Evolutionary conservation across 2,797 vertebrate genomes (phyloP), one percentile per base, ranked within the genome.

Genomic region (Pachyuromys duprasi): DNA sequence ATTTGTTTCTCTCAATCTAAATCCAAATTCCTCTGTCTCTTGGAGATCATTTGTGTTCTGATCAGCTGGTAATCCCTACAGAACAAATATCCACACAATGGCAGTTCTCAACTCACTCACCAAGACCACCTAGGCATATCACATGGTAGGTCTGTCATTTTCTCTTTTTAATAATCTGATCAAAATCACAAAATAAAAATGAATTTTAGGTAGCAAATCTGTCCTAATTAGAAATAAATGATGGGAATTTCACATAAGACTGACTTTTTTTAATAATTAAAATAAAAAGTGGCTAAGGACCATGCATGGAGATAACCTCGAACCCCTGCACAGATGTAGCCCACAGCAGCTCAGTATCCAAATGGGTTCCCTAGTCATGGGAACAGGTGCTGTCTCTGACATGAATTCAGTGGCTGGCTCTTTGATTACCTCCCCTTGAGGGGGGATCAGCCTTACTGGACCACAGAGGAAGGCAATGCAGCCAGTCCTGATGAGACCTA

Each of bases 241-340:
- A 91, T 53, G 82, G 24, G 39, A 87, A 17, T 87, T 45, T 89
- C 14, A 89, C 13, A 31, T 49, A 69, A 60, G 39, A 65, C 26
- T 53, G 28, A 55, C 15, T 15, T 76, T 96, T 96, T 92, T 91
- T 26, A 53, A 63, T 91, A 88, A 62, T 36, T 84, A 88, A 95
- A 49, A 49, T 11, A 49, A 49, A 8, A 49, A 49, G 49, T 11
- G 49, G 49, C 49, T 1, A 49, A 49, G 49, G 49, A 49, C 49
- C 49, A 11, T 49, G 49, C 49, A 49, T 49, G 8, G 49, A 11
- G 49, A 49, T 49, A 49, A 49, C 49, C 49, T 49, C n/a, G n/a
- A n/a, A n/a, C n/a, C n/a, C n/a, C n/a, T n/a, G n/a, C n/a, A n/a
- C n/a, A n/a, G n/a, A n/a, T n/a, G 11, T 11, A 49, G 49, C 49